Evolutionary conservation across 1,140 invertebrate genomes (phyloP).

Genomic region (Neuroterus valhalla): DNA sequence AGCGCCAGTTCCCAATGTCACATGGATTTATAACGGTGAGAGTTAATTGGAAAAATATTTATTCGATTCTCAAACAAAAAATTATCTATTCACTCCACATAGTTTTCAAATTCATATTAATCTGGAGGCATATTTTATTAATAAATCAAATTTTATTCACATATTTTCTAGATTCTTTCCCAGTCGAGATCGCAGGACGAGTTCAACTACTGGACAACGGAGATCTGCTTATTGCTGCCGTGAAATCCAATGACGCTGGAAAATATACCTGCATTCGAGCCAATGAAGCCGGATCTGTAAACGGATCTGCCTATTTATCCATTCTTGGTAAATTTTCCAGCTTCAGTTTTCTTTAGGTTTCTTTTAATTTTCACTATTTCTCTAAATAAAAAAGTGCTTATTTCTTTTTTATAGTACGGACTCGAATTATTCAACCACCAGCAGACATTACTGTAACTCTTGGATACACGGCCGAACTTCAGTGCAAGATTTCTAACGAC

Average conservation of each 20-base stretch:
- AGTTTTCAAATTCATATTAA: constrained; percentile 38
- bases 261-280: constrained; percentile 91
- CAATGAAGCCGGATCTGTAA: constrained; percentile 91
- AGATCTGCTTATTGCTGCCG: constrained; percentile 90
- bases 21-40: constrained; percentile 92
- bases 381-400: constrained; percentile 18
- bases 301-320: constrained; percentile 86
- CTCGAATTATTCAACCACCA: constrained; percentile 94
- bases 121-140: constrained; percentile 13
- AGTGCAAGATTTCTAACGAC: constrained; percentile 96
- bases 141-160: constrained; percentile 41
- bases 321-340: constrained; percentile 82
- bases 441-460: constrained; percentile 91
- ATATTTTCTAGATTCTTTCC: constrained; percentile 70
- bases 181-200: constrained; percentile 80
- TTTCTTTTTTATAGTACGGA: constrained; percentile 82
- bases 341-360: constrained; percentile 34
- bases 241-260: constrained; percentile 87
- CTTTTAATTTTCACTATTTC: neutral
- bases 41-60: constrained; percentile 28
- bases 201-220: constrained; percentile 90
- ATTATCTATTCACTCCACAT: constrained; percentile 32
- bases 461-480: constrained; percentile 91
- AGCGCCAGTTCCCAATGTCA: constrained; percentile 91
- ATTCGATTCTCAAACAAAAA: constrained; percentile 34